Percentiles rank a stretch among this genome's conserved stretches.
These are phyloP conservation scores for Pygmarrhopalites habei DNA, from an alignment of 1,140 invertebrate genomes.

Conservation along the genomic window DNA sequence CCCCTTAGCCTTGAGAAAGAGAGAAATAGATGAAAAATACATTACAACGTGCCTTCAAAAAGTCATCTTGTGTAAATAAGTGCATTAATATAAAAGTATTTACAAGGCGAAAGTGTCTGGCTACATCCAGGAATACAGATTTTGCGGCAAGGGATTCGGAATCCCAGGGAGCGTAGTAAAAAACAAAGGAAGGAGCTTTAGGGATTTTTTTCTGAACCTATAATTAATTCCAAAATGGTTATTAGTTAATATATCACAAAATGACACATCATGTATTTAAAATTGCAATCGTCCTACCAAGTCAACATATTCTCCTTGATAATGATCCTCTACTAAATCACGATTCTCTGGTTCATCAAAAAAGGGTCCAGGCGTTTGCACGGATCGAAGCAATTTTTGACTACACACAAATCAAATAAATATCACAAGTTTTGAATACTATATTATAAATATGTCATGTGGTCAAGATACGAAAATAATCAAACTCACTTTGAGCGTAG, in stretches of 20 bases:
- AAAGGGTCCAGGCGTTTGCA: conserved; percentile 36
- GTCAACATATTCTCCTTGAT: conserved; percentile 35
- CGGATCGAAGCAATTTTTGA: background rate
- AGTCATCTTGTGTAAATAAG: too few relatives aligned
- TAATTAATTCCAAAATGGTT: too few relatives aligned
- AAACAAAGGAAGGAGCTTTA: conserved; percentile 33
- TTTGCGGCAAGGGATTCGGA: conserved; percentile 33
- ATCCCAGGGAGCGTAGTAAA: conserved; percentile 39
- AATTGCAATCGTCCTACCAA: too few relatives aligned
- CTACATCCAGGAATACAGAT: conserved; percentile 30
- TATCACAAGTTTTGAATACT: background rate
- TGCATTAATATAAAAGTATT: too few relatives aligned
- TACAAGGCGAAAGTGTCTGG: conserved; percentile 31
- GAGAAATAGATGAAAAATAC: too few relatives aligned
- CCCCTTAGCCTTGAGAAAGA: background rate
- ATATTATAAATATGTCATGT: too few relatives aligned
- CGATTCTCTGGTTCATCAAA: conserved; percentile 15
- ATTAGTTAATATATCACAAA: too few relatives aligned
- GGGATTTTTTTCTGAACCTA: conserved; percentile 33
- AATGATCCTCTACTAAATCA: conserved; percentile 28
- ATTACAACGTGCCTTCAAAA: too few relatives aligned
- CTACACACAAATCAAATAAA: background rate
- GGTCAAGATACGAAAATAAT: too few relatives aligned
- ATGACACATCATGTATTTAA: too few relatives aligned
- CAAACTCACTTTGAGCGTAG: conserved; percentile 26